These are phyloP conservation scores for Apamea crenata DNA, from an alignment of 2,888 invertebrate species.

Conservation along the genomic window DNA sequence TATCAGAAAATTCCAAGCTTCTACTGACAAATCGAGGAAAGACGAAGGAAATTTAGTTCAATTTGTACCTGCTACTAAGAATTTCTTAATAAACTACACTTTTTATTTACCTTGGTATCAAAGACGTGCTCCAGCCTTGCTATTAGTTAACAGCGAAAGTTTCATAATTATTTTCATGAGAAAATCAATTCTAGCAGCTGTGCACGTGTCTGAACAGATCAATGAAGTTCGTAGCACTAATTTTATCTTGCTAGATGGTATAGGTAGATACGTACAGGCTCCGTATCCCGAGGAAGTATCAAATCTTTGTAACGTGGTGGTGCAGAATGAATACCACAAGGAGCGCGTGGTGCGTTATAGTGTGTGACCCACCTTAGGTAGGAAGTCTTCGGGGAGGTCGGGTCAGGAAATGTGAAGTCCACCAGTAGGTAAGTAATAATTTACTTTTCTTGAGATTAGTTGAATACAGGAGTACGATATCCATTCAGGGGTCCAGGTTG, in stretches of 20 bases:
- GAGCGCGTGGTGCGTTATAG: not conserved
- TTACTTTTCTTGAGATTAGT: not conserved
- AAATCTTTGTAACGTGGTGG: not conserved
- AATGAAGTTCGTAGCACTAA: not conserved
- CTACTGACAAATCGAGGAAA: too few species aligned
- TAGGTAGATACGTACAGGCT: not conserved
- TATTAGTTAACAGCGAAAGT: not conserved
- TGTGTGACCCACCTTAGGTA: not conserved
- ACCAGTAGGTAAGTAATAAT: not conserved
- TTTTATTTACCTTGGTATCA: too few species aligned
- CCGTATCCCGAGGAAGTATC: not conserved
- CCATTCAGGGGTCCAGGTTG: too few species aligned
- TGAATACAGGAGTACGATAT: not conserved
- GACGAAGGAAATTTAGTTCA: not conserved
- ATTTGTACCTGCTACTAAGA: not conserved
- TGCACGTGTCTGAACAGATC: not conserved
- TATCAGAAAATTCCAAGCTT: not conserved
- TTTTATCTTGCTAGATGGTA: not conserved
- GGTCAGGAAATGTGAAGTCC: not conserved
- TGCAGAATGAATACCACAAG: not conserved
- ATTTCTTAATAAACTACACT: not conserved
- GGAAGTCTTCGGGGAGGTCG: not conserved
- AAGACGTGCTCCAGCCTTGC: not conserved
- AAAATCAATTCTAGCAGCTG: not conserved
- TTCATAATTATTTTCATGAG: not conserved